Evolutionary conservation across 2,888 invertebrate species (phyloP).

Genomic region (Margaritifera margaritifera): DNA sequence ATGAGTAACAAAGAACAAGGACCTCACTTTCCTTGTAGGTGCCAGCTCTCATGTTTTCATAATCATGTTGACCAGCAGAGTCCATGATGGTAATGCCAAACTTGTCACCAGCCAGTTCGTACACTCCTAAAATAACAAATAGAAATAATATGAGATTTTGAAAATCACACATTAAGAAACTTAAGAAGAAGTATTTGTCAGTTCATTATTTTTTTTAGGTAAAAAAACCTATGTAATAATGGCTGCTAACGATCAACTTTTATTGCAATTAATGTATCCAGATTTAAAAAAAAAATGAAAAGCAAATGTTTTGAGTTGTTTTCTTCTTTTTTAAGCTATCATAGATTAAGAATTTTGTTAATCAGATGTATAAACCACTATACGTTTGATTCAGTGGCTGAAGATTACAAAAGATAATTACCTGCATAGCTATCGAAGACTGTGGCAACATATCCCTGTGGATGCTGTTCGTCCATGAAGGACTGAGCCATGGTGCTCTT

Average conservation of each 20-base stretch:
- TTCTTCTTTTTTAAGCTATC: no score
- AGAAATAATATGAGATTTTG: conserved; percentile 5
- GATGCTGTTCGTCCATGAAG: conserved; percentile 41
- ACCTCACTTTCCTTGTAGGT: conserved; percentile 56
- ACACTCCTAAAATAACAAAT: conserved; percentile 38
- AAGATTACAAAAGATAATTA: conserved; percentile 19
- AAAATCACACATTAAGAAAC: no score
- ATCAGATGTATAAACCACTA: no score
- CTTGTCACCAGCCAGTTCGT: conserved; percentile 54
- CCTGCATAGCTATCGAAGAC: conserved; percentile 54
- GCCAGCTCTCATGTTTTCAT: conserved; percentile 48
- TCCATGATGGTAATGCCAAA: conserved; percentile 55
- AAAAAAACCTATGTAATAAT: no score
- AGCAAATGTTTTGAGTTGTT: no score
- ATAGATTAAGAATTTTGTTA: no score
- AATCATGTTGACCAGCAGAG: conserved; percentile 60
- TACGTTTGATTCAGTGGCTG: no score
- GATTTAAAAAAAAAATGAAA: no score
- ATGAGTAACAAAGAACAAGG: conserved; percentile 55
- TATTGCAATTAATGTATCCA: no score
- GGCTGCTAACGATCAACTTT: no score
- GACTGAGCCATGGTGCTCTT: conserved; percentile 53
- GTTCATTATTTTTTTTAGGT: no score
- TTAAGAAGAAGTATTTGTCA: no score
- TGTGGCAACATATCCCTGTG: conserved; percentile 45